These are phyloP conservation scores for Sarcophaga bullata DNA, from an alignment of 1,140 invertebrate species.

Conservation along the genomic window DNA sequence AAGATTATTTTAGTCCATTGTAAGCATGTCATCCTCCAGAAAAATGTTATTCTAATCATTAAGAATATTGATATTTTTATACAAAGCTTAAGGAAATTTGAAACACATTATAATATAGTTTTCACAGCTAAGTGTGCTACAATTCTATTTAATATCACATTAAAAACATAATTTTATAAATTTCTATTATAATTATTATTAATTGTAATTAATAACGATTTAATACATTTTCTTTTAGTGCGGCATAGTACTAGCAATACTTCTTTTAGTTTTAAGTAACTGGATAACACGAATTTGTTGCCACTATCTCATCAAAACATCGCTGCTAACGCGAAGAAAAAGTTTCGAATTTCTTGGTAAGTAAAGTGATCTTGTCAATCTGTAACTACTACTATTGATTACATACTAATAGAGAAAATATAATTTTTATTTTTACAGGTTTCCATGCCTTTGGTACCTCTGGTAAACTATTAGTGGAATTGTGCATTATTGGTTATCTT, in stretches of 20 bases:
- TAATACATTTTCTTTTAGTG: slow-evolving; percentile 73
- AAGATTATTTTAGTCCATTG: too few relatives aligned
- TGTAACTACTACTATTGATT: background rate
- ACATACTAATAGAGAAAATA: background rate
- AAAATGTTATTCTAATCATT: too few relatives aligned
- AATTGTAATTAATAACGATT: too few relatives aligned
- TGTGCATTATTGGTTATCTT: slow-evolving; percentile 93
- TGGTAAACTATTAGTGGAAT: slow-evolving; percentile 92
- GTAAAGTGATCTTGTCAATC: background rate
- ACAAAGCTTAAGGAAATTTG: too few relatives aligned
- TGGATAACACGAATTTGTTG: slow-evolving; percentile 89
- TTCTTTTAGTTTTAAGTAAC: slow-evolving; percentile 85
- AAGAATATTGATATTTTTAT: too few relatives aligned
- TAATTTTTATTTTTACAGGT: slow-evolving; percentile 45
- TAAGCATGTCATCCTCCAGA: too few relatives aligned
- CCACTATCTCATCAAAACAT: slow-evolving; percentile 91
- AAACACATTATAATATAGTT: too few relatives aligned
- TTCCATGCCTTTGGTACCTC: slow-evolving; percentile 83
- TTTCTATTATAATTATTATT: too few relatives aligned
- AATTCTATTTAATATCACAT: too few relatives aligned
- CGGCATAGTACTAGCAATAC: slow-evolving; percentile 86
- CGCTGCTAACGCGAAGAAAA: slow-evolving; percentile 84
- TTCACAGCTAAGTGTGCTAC: too few relatives aligned
- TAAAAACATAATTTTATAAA: too few relatives aligned
- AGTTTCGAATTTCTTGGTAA: slow-evolving; percentile 90